Percentiles rank a stretch among this genome's conserved stretches.
Evolutionary conservation across 2,113 vertebrate genomes (phyloP).

Genomic region (Stomatorhinus ivindoensis): DNA sequence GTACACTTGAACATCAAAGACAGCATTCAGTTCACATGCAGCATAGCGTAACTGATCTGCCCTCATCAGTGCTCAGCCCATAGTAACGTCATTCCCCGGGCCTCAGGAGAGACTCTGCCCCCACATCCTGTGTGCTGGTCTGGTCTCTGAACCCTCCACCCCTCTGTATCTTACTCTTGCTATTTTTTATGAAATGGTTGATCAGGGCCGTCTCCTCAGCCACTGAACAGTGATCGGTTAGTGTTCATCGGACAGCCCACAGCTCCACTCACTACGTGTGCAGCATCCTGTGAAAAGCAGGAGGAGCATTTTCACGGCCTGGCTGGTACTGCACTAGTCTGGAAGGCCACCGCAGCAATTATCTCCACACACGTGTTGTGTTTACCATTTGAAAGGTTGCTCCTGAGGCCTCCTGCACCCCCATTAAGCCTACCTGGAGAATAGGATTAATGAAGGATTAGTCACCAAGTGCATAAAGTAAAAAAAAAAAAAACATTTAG

Average conservation of each 20-base stretch:
- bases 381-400: neutral
- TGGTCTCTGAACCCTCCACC: neutral
- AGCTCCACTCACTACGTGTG: slow-evolving; percentile 15
- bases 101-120: slow-evolving; percentile 28
- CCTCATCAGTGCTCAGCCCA: neutral
- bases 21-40: neutral
- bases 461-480: neutral
- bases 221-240: slow-evolving; percentile 33
- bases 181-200: slow-evolving; percentile 60
- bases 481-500: neutral
- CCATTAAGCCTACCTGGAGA: neutral
- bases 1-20: neutral
- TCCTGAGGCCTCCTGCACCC: neutral
- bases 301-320: neutral
- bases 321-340: neutral
- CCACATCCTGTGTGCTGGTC: slow-evolving; percentile 49
- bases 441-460: neutral
- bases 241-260: slow-evolving; percentile 25
- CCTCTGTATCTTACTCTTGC: slow-evolving; percentile 49
- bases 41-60: neutral
- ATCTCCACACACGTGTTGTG: neutral
- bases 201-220: slow-evolving; percentile 25
- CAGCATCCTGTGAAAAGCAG: neutral
- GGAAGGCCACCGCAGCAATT: neutral
- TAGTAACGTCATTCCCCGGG: neutral